Conservation (phyloP, 1,140 invertebrate species). For the Cydia pomonella region DNA sequence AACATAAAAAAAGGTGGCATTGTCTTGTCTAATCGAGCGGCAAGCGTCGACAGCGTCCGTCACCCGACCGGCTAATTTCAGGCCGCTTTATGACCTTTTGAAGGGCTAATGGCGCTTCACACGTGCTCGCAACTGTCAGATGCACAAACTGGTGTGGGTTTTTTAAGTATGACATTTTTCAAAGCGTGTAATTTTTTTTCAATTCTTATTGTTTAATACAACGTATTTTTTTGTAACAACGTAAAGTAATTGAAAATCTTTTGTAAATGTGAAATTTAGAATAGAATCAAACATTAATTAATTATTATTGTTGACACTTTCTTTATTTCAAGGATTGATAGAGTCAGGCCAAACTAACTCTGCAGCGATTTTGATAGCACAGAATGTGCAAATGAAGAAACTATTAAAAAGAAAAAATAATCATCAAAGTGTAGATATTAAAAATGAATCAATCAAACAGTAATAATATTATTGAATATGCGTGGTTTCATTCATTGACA, state of each 20-base stretch:
- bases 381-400: too few species aligned
- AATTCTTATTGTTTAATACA: not conserved
- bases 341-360: too few species aligned
- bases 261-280: too few species aligned
- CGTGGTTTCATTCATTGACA: not conserved
- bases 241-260: too few species aligned
- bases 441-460: too few species aligned
- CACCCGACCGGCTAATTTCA: slow-evolving; percentile 22
- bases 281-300: too few species aligned
- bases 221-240: too few species aligned
- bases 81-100: slow-evolving; percentile 17
- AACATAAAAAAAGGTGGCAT: slow-evolving; percentile 18
- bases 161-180: not conserved
- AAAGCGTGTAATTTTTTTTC: not conserved
- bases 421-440: too few species aligned
- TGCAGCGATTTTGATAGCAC: too few species aligned
- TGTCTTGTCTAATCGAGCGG: slow-evolving; percentile 25
- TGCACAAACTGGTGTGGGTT: not conserved
- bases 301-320: too few species aligned
- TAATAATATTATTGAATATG: not conserved
- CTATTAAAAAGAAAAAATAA: too few species aligned
- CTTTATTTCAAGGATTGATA: too few species aligned
- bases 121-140: not conserved
- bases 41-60: slow-evolving; percentile 22
- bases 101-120: slow-evolving; percentile 12